These are phyloP conservation scores for Embiotoca jacksoni DNA, from an alignment of 2,113 vertebrate species.

Conservation along the genomic window DNA sequence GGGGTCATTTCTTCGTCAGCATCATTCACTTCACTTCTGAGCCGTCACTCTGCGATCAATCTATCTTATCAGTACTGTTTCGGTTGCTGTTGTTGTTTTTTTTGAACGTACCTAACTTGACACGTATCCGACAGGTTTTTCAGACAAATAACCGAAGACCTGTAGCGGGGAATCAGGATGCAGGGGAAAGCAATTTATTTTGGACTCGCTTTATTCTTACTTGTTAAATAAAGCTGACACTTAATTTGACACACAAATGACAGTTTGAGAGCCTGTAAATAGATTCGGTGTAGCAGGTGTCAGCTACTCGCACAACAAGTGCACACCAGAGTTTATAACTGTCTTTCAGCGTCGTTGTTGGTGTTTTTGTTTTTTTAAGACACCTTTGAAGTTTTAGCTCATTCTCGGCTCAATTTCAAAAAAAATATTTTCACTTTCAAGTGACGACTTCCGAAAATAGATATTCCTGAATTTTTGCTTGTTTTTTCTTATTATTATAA, in stretches of 20 bases:
- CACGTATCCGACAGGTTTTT: constrained; percentile 34
- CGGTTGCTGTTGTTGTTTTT: neutral
- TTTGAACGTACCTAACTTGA: neutral
- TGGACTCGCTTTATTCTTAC: constrained; percentile 37
- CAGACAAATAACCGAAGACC: constrained; percentile 31
- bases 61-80: neutral
- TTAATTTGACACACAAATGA: constrained; percentile 53
- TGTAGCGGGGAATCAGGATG: neutral
- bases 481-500: too few relatives aligned
- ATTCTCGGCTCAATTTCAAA: too few relatives aligned
- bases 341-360: neutral
- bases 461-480: neutral
- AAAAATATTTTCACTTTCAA: neutral
- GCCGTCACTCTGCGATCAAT: constrained; percentile 26
- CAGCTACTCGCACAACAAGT: constrained; percentile 15
- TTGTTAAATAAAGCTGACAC: constrained; percentile 43
- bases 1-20: neutral
- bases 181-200: constrained; percentile 48
- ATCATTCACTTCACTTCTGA: constrained; percentile 2
- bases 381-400: neutral
- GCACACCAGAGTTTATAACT: neutral
- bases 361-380: neutral
- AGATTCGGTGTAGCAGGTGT: constrained; percentile 34
- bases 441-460: constrained; percentile 11
- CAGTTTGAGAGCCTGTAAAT: constrained; percentile 41